Evolutionary conservation across 2,888 invertebrate species (phyloP).

Genomic region (Hemicrepidius hirtus): DNA sequence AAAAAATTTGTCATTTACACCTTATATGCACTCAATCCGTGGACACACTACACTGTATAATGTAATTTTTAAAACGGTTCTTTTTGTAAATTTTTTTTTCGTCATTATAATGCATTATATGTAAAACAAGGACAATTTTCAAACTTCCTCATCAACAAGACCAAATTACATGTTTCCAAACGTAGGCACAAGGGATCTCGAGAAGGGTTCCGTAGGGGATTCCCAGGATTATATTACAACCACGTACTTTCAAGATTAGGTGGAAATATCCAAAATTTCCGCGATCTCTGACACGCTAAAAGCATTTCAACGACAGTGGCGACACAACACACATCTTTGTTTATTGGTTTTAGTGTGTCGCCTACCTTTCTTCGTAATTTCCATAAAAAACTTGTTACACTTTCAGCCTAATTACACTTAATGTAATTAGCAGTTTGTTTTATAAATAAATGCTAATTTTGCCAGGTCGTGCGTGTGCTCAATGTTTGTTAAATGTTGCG

Average conservation of each 20-base stretch:
- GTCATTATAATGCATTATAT: too few species aligned
- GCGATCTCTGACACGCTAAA: neutral
- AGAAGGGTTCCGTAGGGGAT: slow-evolving; percentile 10
- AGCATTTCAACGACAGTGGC: neutral
- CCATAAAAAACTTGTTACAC: slow-evolving; percentile 27
- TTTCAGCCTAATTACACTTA: slow-evolving; percentile 18
- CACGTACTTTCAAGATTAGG: slow-evolving; percentile 11
- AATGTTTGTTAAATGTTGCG: slow-evolving; percentile 1
- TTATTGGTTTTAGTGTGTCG: slow-evolving; percentile 4
- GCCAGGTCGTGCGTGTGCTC: slow-evolving; percentile 4
- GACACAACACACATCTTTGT: neutral
- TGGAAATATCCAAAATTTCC: neutral
- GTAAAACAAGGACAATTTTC: too few species aligned
- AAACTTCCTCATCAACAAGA: slow-evolving; percentile 3
- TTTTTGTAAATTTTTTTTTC: too few species aligned
- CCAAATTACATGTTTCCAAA: neutral
- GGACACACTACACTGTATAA: too few species aligned
- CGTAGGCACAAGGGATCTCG: neutral
- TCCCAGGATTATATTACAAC: neutral
- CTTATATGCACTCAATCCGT: too few species aligned
- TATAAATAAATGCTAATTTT: slow-evolving; percentile 19
- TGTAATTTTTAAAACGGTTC: too few species aligned
- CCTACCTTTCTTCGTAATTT: slow-evolving; percentile 20
- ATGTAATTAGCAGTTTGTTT: slow-evolving; percentile 18
- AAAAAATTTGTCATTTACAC: too few species aligned